Percentiles rank a stretch among this genome's conserved stretches.
phyloP scores from a whole-genome alignment of 1,140 invertebrate genomes.

The Oncopodura yosiiana region DNA sequence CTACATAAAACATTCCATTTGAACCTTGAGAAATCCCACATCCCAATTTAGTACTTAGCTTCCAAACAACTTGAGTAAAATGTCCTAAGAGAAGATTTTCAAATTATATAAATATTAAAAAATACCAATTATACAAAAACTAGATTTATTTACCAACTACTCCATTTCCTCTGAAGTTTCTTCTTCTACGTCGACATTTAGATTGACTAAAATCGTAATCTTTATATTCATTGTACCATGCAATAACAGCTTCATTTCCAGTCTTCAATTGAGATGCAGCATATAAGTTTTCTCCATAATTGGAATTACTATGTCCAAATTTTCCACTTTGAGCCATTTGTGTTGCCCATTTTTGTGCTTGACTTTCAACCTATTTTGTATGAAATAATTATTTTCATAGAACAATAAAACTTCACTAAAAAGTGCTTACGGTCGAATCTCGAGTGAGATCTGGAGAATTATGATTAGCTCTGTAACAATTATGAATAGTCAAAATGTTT shows the following conservation, averaged over 20 bases:
- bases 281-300: constrained; percentile 5
- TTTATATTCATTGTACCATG: constrained; percentile 4
- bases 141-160: not conserved
- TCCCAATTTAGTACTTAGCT: not conserved
- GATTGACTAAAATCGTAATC: not conserved
- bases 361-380: not conserved
- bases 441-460: not conserved
- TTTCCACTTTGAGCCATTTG: not conserved
- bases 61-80: constrained; percentile 10
- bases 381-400: not conserved
- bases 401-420: no score
- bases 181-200: not conserved
- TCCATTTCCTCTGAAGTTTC: not conserved
- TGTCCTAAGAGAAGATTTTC: not conserved
- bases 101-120: not conserved
- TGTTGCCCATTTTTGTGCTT: constrained; percentile 4
- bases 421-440: not conserved
- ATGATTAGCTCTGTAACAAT: constrained; percentile 5
- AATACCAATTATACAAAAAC: not conserved
- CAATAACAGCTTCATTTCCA: not conserved
- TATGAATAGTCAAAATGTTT: not conserved
- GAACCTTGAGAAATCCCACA: not conserved
- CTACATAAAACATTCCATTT: constrained; percentile 1
- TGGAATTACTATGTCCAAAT: not conserved
- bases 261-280: not conserved